These are phyloP conservation scores for Parnassius orleans DNA, from an alignment of 2,888 invertebrate genomes.

Conservation along the genomic window DNA sequence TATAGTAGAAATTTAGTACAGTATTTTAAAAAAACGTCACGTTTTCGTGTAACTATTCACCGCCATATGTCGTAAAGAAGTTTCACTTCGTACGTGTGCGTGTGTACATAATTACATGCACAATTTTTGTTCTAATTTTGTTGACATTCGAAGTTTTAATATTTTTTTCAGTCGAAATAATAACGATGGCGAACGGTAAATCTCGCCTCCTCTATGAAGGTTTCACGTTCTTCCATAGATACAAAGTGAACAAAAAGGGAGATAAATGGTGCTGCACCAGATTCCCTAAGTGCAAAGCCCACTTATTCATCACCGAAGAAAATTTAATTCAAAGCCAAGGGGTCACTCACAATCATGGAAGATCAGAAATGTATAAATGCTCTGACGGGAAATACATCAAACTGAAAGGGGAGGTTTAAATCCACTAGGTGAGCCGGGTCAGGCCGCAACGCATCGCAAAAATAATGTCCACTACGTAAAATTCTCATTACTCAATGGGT, in stretches of 20 bases:
- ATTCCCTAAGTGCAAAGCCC: conserved; percentile 40
- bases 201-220: conserved; percentile 34
- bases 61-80: no score
- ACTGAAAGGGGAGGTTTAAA: neutral
- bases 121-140: no score
- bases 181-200: conserved; percentile 48
- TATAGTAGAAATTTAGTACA: no score
- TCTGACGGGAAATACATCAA: conserved; percentile 36
- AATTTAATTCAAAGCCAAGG: conserved; percentile 19
- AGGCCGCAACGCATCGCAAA: no score
- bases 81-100: no score
- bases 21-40: no score
- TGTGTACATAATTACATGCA: no score
- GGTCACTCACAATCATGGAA: conserved; percentile 35
- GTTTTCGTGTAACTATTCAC: no score
- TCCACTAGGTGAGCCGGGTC: no score
- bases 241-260: conserved; percentile 21
- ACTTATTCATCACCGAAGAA: conserved; percentile 27
- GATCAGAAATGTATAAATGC: conserved; percentile 28
- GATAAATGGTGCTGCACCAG: conserved; percentile 40
- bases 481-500: no score
- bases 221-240: conserved; percentile 37
- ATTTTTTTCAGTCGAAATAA: conserved; percentile 41
- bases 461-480: no score
- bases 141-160: no score